These are phyloP conservation scores for Andrena bicolor DNA, from an alignment of 2,888 invertebrate species.

Conservation along the genomic window DNA sequence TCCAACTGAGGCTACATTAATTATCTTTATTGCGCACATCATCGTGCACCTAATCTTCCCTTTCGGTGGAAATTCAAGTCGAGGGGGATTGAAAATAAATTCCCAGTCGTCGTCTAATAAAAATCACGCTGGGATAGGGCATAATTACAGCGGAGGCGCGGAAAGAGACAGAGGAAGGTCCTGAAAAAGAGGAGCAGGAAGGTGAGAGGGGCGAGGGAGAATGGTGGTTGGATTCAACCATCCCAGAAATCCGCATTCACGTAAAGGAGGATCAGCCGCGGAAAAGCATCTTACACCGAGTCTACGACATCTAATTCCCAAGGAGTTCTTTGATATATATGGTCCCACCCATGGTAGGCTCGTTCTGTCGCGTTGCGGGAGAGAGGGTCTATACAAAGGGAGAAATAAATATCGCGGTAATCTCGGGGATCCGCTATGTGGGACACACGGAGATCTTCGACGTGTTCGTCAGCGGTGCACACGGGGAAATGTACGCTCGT, in stretches of 20 bases:
- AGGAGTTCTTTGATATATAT: constrained; percentile 73
- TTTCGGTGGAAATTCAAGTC: neutral
- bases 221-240: constrained; percentile 62
- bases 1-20: neutral
- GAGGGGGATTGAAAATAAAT: neutral
- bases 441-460: constrained; percentile 60
- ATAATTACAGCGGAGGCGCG: constrained; percentile 41
- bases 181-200: neutral
- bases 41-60: neutral
- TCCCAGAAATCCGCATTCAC: constrained; percentile 67
- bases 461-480: constrained; percentile 7
- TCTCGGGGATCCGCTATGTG: constrained; percentile 68
- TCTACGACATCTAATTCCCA: constrained; percentile 76
- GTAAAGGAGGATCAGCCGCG: constrained; percentile 73
- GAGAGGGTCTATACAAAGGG: constrained; percentile 74
- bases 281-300: constrained; percentile 75
- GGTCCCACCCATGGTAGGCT: constrained; percentile 16
- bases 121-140: constrained; percentile 29
- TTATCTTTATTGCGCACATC: neutral
- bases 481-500: constrained; percentile 9
- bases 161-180: constrained; percentile 33
- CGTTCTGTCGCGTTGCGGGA: constrained; percentile 52
- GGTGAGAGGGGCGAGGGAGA: constrained; percentile 14
- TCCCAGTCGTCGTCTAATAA: constrained; percentile 7
- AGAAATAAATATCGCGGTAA: constrained; percentile 81